A percentile compares a stretch with the other conserved stretches of the same genome.
These are phyloP conservation scores for Chiroxiphia lanceolata DNA, from an alignment of 2,797 vertebrate species.

Conservation along the genomic window DNA sequence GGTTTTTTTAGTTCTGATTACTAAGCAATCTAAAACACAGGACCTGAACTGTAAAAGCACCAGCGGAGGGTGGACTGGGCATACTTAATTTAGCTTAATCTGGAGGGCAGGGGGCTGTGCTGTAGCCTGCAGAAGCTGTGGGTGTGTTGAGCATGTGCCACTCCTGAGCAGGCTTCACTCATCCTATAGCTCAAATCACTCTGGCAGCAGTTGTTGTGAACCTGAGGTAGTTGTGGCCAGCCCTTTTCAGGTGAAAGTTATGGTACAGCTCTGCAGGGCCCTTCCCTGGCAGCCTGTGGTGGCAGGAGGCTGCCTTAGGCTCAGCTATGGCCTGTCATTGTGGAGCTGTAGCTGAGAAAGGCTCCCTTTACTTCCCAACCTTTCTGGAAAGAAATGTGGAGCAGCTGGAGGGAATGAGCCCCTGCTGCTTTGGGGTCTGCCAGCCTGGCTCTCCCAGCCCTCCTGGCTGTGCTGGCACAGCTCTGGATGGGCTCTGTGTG, in stretches of 20 bases:
- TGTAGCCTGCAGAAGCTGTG: background rate
- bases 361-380: background rate
- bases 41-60: background rate
- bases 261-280: background rate
- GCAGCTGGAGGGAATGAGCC: background rate
- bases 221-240: background rate
- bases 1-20: background rate
- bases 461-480: background rate
- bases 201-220: background rate
- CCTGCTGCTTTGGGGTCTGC: background rate
- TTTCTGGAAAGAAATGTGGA: background rate
- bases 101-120: background rate
- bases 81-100: background rate
- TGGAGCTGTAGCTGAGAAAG: background rate
- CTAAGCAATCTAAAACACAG: background rate
- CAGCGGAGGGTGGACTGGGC: background rate
- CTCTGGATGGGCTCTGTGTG: background rate
- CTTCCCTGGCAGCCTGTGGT: background rate
- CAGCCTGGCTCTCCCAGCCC: background rate
- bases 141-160: background rate
- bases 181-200: fast-evolving
- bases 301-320: background rate
- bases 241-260: background rate
- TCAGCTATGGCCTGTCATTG: background rate
- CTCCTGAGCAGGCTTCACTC: background rate